Evolutionary conservation across 2,113 vertebrate species (phyloP).

Genomic region (Taxidea taxus): DNA sequence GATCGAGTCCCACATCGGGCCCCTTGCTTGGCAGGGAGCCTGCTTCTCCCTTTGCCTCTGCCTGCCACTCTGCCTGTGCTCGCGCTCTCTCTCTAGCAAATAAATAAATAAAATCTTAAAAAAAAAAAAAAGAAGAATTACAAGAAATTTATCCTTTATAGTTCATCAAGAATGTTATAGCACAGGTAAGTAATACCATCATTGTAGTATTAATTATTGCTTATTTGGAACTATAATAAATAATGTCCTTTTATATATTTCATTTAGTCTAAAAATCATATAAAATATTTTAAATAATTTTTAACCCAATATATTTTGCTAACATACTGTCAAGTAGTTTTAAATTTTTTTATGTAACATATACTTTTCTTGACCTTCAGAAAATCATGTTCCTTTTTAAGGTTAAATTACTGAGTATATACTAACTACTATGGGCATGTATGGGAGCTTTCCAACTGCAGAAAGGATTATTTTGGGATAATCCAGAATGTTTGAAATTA

Average conservation of each 20-base stretch:
- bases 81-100: no score
- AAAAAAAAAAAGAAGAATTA: no score
- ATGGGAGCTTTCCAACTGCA: background rate
- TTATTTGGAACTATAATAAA: background rate
- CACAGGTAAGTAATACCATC: background rate
- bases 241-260: background rate
- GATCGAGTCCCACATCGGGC: no score
- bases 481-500: background rate
- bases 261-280: conserved; percentile 5
- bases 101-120: no score
- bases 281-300: conserved; percentile 31
- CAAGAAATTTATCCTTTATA: background rate
- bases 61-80: no score
- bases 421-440: background rate
- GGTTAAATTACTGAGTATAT: background rate
- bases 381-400: conserved; percentile 26
- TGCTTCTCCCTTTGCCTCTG: no score
- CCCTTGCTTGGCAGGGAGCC: no score
- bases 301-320: background rate
- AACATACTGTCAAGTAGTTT: background rate
- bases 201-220: background rate
- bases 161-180: background rate
- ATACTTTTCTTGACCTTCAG: background rate
- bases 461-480: background rate
- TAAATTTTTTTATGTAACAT: background rate